A percentile compares a stretch with the other conserved stretches of the same genome.
Conservation (phyloP, 2,888 invertebrate species). For the Bellardia pandia region DNA sequence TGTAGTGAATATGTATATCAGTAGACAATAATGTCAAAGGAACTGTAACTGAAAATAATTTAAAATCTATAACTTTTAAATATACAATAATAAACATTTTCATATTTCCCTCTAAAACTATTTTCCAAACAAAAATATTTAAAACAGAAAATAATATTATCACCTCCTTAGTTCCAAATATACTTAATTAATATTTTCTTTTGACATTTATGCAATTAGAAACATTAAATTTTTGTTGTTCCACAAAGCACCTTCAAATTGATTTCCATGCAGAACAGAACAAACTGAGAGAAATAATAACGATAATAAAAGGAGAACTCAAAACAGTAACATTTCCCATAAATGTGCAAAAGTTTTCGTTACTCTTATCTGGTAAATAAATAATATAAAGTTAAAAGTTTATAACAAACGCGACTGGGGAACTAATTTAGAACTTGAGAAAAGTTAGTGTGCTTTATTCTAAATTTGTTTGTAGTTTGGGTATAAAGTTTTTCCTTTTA, state of each 20-base stretch:
- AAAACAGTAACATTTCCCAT: slow-evolving; percentile 41
- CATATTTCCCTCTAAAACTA: neutral
- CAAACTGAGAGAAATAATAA: neutral
- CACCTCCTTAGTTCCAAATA: neutral
- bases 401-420: slow-evolving; percentile 69
- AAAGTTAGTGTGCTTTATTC: slow-evolving; percentile 59
- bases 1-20: no score
- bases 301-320: neutral
- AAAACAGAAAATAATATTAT: no score
- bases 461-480: slow-evolving; percentile 59
- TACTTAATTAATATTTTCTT: slow-evolving; percentile 34
- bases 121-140: no score
- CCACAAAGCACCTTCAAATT: slow-evolving; percentile 36
- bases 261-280: slow-evolving; percentile 23
- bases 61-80: no score
- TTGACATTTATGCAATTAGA: slow-evolving; percentile 36
- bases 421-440: slow-evolving; percentile 69
- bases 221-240: neutral
- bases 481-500: slow-evolving; percentile 38
- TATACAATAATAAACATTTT: no score
- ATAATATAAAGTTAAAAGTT: slow-evolving; percentile 67
- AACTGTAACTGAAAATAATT: no score
- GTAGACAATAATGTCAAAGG: no score
- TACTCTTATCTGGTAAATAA: slow-evolving; percentile 64
- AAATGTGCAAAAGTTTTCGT: slow-evolving; percentile 58